Base-by-base conservation (phyloP, 2,888 invertebrate species). In the Allophyes oxyacanthae region DNA sequence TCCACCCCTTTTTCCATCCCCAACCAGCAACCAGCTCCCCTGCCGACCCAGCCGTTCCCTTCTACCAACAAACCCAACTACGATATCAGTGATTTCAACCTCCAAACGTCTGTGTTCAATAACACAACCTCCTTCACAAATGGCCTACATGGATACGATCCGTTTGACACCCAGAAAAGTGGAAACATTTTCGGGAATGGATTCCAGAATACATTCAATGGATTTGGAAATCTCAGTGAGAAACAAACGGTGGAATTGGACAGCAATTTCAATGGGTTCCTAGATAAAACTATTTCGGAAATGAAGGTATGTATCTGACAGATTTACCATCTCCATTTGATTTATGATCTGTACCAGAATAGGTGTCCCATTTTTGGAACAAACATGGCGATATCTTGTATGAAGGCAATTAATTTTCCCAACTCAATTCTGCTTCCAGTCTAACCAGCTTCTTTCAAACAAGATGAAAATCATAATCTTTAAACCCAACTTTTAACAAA, bases 231-330 rank as follows among this genome's bases (percentile, higher is more conserved):
- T 64, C 74, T 93, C 26, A 94, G 94, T 77, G 93, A 93, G 84
- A 94, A 94, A 41, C 93, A 92, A 48, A 87, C 90, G 0, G 92
- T 92, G 1, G 88, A 91, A 56, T 54, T 94, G 69, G 87, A 93
- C 72, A 93, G 92, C 90, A 96, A 95, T 87, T 97, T 97, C 72
- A 96, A 97, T 78, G 97, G 97, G 46, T 95, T 97, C 75, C 90
- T 97, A 86, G 98, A 98, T 87, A 97, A 97, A 86, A 96, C 96
- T 82, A 95, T 98, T 78, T 91, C 97, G 77, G 98, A 98, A 94
- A 97, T 98, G 97, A 97, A 98, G 96, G 97, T 98, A 81, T 70
- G 90, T 78, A 55, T 55, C 15, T 64, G 36, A 13, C 2, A 8
- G 4, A 1, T 36, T 51, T 58, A 13, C n/a, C n/a, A n/a, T 20